Base-by-base conservation (phyloP, 2,888 invertebrate species). In the Drosophila limbata region DNA sequence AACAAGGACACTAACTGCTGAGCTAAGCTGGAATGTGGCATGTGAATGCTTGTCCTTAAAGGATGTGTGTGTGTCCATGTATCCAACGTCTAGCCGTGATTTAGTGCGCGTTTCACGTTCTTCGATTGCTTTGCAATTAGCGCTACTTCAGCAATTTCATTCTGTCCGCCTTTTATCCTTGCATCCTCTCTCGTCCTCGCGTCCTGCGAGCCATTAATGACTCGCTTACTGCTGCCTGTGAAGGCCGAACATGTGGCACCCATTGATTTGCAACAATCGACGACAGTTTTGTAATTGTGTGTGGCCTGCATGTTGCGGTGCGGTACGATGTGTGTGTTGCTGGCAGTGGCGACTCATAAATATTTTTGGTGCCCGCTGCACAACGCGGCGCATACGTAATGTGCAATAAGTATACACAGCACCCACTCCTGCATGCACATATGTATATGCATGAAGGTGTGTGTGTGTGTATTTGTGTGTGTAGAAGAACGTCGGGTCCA, bases 51-150 rank as follows among this genome's bases (percentile, higher is more conserved):
- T 48, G 57, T 70, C 61, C 73, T 59, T 67, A 44, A 67, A 50
- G 59, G 71, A 53, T 59, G 33, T 39, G 28, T 8, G 66, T 50
- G 33, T 59, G 33, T 39, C 47, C 15, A 28, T 47, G 13, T 50
- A 37, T 15, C n/a, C 47, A 47, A 15, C 1, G 37, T 50, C 53
- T 25, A 13, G 65, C 85, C 61, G 80, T 86, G 86, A 85, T 81
- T 88, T 81, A 76, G 66, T 72, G 77, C 59, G 66, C 45, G 65
- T 63, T 79, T 73, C 71, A 88, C 81, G 79, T 84, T 67, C 72
- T 79, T 59, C 81, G 84, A 85, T 85, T 88, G 84, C 86, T 76
- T 85, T 69, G 80, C 86, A 85, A 85, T 88, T 85, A 85, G 84
- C 86, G 86, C 84, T 74, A 84, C 78, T 78, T 86, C 88, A 85